Conservation (phyloP, 2,113 vertebrate genomes). For the Amphiprion percula region DNA sequence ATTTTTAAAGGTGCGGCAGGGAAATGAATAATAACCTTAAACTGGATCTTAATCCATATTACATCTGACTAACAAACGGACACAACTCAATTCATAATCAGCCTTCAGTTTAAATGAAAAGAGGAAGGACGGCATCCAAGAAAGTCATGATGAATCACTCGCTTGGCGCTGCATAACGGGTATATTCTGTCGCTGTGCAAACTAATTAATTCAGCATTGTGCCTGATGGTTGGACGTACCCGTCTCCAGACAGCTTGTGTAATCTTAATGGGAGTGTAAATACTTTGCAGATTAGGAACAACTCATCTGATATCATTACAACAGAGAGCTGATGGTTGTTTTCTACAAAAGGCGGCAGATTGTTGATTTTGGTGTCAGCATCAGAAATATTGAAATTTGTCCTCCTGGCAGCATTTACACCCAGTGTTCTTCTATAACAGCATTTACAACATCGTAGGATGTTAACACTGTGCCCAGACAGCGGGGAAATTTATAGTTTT, state of each 20-base stretch:
- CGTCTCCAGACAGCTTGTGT: conserved; percentile 15
- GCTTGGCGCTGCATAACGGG: conserved; percentile 13
- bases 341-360: no score
- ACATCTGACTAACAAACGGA: conserved; percentile 19
- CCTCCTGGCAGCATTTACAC: no score
- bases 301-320: not conserved
- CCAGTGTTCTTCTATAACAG: no score
- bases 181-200: conserved; percentile 22
- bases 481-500: no score
- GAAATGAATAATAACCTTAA: not conserved
- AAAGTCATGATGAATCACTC: conserved; percentile 31
- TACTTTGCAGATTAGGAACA: not conserved
- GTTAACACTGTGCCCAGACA: no score
- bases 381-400: no score
- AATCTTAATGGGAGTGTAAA: conserved; percentile 1
- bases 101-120: not conserved
- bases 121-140: conserved; percentile 3
- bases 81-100: conserved; percentile 4
- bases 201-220: conserved; percentile 36
- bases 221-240: conserved; percentile 22
- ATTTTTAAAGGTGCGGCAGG: not conserved
- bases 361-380: no score
- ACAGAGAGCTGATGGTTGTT: no score
- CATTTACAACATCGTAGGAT: no score
- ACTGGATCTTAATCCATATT: conserved; percentile 1